phyloP scores from a whole-genome alignment of 30 jellyfish, hydroid and myxozoan genomes.

The Cassiopea xamachana region DNA sequence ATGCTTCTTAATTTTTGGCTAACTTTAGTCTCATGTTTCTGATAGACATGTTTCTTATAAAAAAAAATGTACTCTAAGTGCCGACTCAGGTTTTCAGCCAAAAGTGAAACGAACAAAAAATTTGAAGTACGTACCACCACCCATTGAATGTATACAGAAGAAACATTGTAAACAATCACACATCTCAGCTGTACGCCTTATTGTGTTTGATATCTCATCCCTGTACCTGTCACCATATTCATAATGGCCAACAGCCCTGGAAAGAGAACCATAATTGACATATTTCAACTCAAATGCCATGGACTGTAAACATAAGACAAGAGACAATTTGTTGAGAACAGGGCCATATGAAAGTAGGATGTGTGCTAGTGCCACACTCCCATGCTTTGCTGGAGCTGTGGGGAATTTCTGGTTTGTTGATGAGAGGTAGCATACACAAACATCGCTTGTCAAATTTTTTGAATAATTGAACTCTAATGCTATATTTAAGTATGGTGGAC shows the following conservation, averaged over 20 bases:
- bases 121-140: conserved; percentile 75
- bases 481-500: no score
- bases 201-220: conserved; percentile 72
- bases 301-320: not conserved
- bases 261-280: not conserved
- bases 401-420: no score
- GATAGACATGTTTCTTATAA: no score
- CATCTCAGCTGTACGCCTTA: conserved; percentile 88
- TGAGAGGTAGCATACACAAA: no score
- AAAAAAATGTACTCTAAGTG: no score
- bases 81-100: no score
- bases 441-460: no score
- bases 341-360: not conserved
- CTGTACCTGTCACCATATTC: conserved; percentile 84
- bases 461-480: no score
- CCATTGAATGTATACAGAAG: conserved; percentile 95
- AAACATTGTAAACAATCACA: conserved; percentile 97
- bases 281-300: not conserved
- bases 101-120: not conserved
- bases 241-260: conserved; percentile 91
- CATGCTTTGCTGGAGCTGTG: no score
- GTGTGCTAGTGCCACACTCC: no score
- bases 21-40: no score
- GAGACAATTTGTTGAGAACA: not conserved
- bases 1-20: no score